These are phyloP conservation scores for Margarornis squamiger DNA, from an alignment of 2,797 vertebrate genomes.

Conservation along the genomic window DNA sequence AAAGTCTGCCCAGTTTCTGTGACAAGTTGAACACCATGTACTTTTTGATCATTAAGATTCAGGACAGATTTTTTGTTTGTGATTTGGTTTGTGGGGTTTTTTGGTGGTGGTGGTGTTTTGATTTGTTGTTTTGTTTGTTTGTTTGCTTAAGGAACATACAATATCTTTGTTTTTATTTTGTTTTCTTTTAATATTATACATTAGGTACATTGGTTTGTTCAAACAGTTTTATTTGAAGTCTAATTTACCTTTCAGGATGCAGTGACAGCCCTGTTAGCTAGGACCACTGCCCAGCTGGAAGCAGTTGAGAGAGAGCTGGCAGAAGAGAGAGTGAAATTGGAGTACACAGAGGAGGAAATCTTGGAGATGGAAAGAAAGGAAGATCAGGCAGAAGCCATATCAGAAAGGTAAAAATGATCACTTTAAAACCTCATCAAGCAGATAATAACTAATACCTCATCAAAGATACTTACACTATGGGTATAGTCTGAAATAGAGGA, in stretches of 20 bases:
- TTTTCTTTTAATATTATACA: background rate
- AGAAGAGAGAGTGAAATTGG: constrained; percentile 82
- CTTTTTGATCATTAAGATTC: background rate
- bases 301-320: constrained; percentile 82
- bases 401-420: constrained; percentile 82
- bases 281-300: constrained; percentile 83
- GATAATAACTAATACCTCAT: background rate
- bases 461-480: background rate
- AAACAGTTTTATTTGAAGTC: background rate
- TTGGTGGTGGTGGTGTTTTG: background rate
- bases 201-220: background rate
- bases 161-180: background rate
- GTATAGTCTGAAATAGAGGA: background rate
- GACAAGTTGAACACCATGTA: rapidly evolving
- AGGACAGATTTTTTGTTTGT: background rate
- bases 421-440: background rate
- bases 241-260: constrained; percentile 75
- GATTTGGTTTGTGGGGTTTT: background rate
- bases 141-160: background rate
- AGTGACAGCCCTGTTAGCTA: constrained; percentile 79
- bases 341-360: constrained; percentile 81
- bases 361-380: constrained; percentile 86
- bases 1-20: background rate
- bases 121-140: background rate
- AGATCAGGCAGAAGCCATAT: constrained; percentile 83